These are phyloP conservation scores for Trisateles emortualis DNA, from an alignment of 2,888 invertebrate species.

Conservation along the genomic window DNA sequence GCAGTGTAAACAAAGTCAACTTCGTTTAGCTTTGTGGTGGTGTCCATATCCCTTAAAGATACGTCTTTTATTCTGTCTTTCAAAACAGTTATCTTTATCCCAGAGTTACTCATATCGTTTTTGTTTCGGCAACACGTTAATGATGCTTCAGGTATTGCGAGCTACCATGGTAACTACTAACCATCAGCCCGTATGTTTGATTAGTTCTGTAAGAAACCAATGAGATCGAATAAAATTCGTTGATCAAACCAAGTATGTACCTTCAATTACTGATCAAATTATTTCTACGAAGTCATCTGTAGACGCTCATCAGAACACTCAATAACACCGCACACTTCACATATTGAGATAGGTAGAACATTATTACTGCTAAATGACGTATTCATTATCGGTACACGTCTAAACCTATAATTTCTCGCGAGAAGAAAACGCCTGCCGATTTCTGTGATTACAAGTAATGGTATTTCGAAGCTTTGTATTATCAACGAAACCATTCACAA, in stretches of 20 bases:
- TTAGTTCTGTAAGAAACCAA: constrained; percentile 19
- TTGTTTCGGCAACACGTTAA: too few species aligned
- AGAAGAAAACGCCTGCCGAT: constrained; percentile 38
- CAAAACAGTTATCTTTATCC: too few species aligned
- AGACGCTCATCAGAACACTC: not conserved
- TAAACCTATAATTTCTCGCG: constrained; percentile 34
- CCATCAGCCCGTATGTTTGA: too few species aligned
- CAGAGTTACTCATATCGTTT: too few species aligned
- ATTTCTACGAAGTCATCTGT: constrained; percentile 24
- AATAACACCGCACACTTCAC: constrained; percentile 18
- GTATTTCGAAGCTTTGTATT: constrained; percentile 50
- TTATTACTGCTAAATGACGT: constrained; percentile 33
- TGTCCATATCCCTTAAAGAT: too few species aligned
- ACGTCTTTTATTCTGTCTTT: too few species aligned
- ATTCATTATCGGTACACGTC: constrained; percentile 32
- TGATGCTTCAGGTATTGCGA: too few species aligned
- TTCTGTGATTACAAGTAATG: constrained; percentile 55
- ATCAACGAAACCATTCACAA: constrained; percentile 55
- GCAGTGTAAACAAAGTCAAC: too few species aligned
- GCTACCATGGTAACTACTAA: too few species aligned
- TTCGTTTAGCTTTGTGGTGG: too few species aligned
- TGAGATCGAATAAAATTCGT: constrained; percentile 31
- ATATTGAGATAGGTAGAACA: constrained; percentile 26
- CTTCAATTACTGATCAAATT: constrained; percentile 33
- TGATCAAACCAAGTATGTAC: constrained; percentile 15